Percentiles rank a stretch among this genome's conserved stretches.
Evolutionary conservation across 2,888 invertebrate genomes (phyloP).

Genomic region (Xanthia togata): DNA sequence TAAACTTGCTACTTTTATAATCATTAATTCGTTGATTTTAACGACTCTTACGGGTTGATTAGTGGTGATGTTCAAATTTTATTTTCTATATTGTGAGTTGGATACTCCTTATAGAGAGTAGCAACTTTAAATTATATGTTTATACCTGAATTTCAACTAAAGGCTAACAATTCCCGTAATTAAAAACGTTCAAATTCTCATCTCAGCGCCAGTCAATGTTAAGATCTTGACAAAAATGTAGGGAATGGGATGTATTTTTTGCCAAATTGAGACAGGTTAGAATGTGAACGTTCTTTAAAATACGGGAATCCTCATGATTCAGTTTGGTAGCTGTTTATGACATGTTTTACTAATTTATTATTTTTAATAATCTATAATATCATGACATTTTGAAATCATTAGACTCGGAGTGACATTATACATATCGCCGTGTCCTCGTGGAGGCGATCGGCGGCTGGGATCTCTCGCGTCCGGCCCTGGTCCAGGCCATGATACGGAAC

Average conservation of each 20-base stretch:
- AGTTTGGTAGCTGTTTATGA: too few species aligned
- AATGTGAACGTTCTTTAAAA: not conserved
- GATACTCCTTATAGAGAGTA: not conserved
- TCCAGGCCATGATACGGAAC: too few species aligned
- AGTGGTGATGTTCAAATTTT: too few species aligned
- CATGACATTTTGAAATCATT: not conserved
- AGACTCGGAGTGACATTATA: not conserved
- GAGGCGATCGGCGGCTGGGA: too few species aligned
- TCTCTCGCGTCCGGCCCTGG: too few species aligned
- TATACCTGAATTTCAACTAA: not conserved
- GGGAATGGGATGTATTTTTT: too few species aligned
- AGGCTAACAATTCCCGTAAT: too few species aligned
- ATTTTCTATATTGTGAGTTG: not conserved
- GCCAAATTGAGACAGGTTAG: not conserved
- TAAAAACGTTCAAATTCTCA: not conserved
- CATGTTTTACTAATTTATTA: not conserved
- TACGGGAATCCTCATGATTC: not conserved
- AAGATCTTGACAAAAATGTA: not conserved
- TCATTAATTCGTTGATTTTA: not conserved
- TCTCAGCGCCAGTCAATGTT: not conserved
- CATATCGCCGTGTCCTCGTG: too few species aligned
- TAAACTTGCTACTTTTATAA: not conserved
- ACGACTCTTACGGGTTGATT: not conserved
- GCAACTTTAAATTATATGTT: not conserved
- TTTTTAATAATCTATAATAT: not conserved